A percentile compares a stretch with the other conserved stretches of the same genome.
phyloP scores from a whole-genome alignment of 30 jellyfish, hydroid and myxozoan genomes.

The Aurelia aurita complex sp. Pacific region DNA sequence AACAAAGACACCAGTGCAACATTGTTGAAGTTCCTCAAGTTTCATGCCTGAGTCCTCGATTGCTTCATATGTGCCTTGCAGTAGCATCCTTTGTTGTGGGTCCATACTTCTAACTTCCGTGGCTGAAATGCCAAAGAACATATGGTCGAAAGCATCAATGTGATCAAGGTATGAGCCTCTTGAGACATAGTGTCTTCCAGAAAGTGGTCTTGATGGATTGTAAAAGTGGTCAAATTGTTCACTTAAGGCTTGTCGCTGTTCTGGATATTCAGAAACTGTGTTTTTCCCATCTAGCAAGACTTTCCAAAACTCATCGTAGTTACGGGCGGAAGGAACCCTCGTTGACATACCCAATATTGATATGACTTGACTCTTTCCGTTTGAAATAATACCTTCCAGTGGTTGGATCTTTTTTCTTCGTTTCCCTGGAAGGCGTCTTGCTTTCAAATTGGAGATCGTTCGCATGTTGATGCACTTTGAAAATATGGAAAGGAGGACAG shows the following conservation, averaged over 20 bases:
- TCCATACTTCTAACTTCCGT: constrained; percentile 55
- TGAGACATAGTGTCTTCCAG: constrained; percentile 46
- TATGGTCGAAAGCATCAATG: constrained; percentile 43
- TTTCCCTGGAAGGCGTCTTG: too few relatives aligned
- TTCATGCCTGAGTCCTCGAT: constrained; percentile 65
- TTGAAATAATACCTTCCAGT: too few relatives aligned
- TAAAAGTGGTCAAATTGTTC: not conserved
- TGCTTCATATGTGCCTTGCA: constrained; percentile 71
- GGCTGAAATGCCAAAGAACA: constrained; percentile 54
- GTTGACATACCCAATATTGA: constrained; percentile 56
- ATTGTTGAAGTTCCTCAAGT: constrained; percentile 46
- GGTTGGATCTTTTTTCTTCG: too few relatives aligned
- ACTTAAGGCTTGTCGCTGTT: not conserved
- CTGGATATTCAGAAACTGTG: constrained; percentile 50
- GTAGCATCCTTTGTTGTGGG: constrained; percentile 65
- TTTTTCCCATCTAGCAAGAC: constrained; percentile 24
- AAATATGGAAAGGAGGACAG: constrained; percentile 62
- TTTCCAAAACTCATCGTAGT: constrained; percentile 45
- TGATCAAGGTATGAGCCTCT: constrained; percentile 58
- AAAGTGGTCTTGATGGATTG: constrained; percentile 39
- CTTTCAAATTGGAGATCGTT: too few relatives aligned
- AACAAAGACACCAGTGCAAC: constrained; percentile 58
- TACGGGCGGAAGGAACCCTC: constrained; percentile 49
- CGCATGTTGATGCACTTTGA: not conserved
- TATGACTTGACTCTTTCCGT: not conserved